These are phyloP conservation scores for Smittia aterrima DNA, from an alignment of 2,888 invertebrate species.

Conservation along the genomic window DNA sequence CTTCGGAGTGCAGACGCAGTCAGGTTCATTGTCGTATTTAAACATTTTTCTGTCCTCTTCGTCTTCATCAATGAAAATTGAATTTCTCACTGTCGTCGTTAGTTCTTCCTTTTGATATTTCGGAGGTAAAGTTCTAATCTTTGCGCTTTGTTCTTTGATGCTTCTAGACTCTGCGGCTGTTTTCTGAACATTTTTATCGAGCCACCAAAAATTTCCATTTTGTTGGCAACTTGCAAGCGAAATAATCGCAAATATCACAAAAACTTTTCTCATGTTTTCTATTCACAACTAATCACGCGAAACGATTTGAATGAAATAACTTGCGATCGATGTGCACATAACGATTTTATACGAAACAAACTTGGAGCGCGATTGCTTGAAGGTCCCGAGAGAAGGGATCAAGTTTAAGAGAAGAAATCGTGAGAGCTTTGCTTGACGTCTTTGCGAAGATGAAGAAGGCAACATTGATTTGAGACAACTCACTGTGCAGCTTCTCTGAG, in stretches of 20 bases:
- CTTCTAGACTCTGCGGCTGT: conserved; percentile 6
- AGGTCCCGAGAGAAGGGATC: not conserved
- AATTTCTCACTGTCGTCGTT: not conserved
- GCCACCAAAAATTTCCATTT: conserved; percentile 33
- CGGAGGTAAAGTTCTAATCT: conserved; percentile 33
- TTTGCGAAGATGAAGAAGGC: too few relatives aligned
- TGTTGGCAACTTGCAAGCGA: not conserved
- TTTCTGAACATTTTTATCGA: conserved; percentile 1
- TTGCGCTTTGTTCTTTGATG: conserved; percentile 23
- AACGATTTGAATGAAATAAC: not conserved
- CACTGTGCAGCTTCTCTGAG: too few relatives aligned
- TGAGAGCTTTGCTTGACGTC: too few relatives aligned
- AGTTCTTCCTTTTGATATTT: not conserved
- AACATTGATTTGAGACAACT: too few relatives aligned
- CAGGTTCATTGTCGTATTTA: conserved; percentile 31
- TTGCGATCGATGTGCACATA: not conserved
- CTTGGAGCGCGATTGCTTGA: not conserved
- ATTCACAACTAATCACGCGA: not conserved
- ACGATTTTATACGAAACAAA: not conserved
- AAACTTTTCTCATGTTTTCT: not conserved
- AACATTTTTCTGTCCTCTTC: not conserved
- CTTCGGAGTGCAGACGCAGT: conserved; percentile 28
- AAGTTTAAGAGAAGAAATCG: too few relatives aligned
- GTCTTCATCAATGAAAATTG: conserved; percentile 6
- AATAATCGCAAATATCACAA: conserved; percentile 3